Percentiles rank a stretch among this genome's conserved stretches.
Conservation (phyloP, 1,140 invertebrate genomes). For the Mya arenaria region DNA sequence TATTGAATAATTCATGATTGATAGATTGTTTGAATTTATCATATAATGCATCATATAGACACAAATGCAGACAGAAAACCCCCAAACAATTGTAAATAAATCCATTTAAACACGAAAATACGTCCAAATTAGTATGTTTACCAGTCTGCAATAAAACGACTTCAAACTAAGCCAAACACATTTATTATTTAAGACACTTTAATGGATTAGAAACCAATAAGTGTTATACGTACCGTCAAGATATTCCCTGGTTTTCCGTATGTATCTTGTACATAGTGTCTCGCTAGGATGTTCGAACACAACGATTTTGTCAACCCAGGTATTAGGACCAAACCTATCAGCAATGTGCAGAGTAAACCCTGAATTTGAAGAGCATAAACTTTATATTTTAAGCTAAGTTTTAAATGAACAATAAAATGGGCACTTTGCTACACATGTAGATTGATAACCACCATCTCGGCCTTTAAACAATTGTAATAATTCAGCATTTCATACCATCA, state of each 20-base stretch:
- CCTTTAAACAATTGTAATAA: not conserved
- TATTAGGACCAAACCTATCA: slow-evolving; percentile 61
- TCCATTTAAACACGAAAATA: no score
- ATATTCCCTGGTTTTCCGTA: slow-evolving; percentile 46
- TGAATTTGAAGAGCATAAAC: slow-evolving; percentile 11
- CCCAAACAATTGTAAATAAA: no score
- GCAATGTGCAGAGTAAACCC: slow-evolving; percentile 66
- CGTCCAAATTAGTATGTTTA: no score
- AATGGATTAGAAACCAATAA: no score
- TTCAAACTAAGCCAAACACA: no score
- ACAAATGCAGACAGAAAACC: no score
- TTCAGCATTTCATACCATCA: no score
- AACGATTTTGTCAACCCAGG: slow-evolving; percentile 59
- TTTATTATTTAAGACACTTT: no score
- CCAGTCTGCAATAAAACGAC: no score
- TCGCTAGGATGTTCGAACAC: slow-evolving; percentile 75
- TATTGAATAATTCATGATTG: no score
- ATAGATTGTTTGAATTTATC: no score
- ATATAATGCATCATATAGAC: no score
- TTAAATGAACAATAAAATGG: not conserved
- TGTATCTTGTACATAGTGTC: slow-evolving; percentile 63
- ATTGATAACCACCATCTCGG: not conserved
- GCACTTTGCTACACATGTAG: not conserved
- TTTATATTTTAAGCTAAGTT: not conserved
- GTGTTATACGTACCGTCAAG: slow-evolving; percentile 21